Evolutionary conservation across 2,888 invertebrate species (phyloP), one percentile per base, ranked within the genome.

Genomic region (Maniola hyperantus): DNA sequence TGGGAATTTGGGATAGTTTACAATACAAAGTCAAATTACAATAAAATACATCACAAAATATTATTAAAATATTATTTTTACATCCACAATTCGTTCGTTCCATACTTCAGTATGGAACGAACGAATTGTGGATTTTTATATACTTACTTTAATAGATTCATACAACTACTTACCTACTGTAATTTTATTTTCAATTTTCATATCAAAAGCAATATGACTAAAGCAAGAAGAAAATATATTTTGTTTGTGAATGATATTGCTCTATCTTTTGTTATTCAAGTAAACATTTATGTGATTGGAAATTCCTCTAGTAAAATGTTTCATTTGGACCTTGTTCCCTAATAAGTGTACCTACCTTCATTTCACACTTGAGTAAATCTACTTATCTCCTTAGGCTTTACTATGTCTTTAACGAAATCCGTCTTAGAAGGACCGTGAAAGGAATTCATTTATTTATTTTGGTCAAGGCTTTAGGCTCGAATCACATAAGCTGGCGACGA

Each of bases 381-480:
- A 66, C 66, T 70, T 66, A 70, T 33, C 64, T 62, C 59, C 60
- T 44, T 26, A 26, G 26, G 26, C 26, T 26, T 57, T 55, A 59
- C 46, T 51, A 60, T 63, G 68, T 69, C 68, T 66, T 67, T 67
- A 65, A 60, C 64, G 60, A 59, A 68, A 66, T 68, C 74, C 64
- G 64, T 67, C 66, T 70, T 72, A 73, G 61, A 73, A 76, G 76
- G 77, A 72, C 68, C 77, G 76, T 78, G 77, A 83, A 85, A 85
- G 82, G 80, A 82, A 83, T 82, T 81, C 82, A 82, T 84, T 80
- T 89, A 88, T 89, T 89, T 89, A 85, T 83, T 83, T 81, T 84
- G 77, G 77, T 78, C 79, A 74, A 78, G 78, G 42, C 57, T 26
- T 36, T 36, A 42, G 18, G 42, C 2, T 57, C 10, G 13, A 57